phyloP scores from a whole-genome alignment of 2,797 vertebrate genomes.

The Sebastes steindachneri region DNA sequence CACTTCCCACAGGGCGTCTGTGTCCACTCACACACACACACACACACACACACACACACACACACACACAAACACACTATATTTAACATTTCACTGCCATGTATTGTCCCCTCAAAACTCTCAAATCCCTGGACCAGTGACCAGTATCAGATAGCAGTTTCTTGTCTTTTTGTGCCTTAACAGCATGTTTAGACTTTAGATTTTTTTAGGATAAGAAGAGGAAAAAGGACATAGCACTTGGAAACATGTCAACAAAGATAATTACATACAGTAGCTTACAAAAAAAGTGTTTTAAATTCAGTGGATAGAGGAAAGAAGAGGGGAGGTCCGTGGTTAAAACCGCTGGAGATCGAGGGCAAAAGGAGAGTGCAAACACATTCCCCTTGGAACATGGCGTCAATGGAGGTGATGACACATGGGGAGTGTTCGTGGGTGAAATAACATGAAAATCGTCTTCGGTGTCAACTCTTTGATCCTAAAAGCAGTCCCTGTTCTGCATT shows the following conservation, averaged over 20 bases:
- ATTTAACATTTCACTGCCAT: slow-evolving; percentile 34
- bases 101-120: background rate
- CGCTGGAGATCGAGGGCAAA: background rate
- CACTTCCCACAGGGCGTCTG: slow-evolving; percentile 47
- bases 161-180: background rate
- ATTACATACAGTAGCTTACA: slow-evolving; percentile 23
- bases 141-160: background rate
- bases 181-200: background rate
- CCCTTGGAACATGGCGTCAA: slow-evolving; percentile 8
- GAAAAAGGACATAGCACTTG: slow-evolving; percentile 18
- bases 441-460: slow-evolving; percentile 2
- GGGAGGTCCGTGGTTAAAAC: background rate
- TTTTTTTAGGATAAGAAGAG: background rate
- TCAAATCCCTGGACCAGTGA: slow-evolving; percentile 2
- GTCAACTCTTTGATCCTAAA: slow-evolving; percentile 12
- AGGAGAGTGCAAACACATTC: slow-evolving; percentile 15
- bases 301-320: background rate
- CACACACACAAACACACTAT: slow-evolving; percentile 28
- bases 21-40: slow-evolving; percentile 33
- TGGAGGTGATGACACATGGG: background rate
- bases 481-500: background rate
- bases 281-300: slow-evolving; percentile 9
- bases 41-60: slow-evolving; percentile 6
- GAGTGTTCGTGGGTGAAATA: background rate
- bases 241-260: background rate